Conservation (phyloP, 2,113 vertebrate genomes). For the Haemorhous mexicanus region DNA sequence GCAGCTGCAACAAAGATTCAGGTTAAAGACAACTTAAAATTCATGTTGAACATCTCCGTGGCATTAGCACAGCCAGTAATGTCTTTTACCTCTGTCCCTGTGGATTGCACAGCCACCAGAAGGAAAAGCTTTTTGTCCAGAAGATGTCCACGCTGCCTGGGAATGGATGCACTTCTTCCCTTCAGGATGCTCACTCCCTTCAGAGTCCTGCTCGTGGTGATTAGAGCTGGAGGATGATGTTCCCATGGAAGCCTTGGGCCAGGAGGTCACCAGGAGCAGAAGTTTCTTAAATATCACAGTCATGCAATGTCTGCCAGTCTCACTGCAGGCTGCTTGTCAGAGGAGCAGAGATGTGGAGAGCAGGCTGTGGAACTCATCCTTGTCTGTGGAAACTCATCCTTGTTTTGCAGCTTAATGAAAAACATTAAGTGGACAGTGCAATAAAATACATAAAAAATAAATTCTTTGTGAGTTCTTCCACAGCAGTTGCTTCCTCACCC, state of each 20-base stretch:
- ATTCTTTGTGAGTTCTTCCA: background rate
- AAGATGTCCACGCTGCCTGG: background rate
- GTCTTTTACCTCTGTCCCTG: background rate
- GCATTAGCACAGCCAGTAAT: background rate
- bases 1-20: conserved; percentile 1
- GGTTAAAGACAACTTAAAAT: background rate
- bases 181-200: background rate
- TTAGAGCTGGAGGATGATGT: background rate
- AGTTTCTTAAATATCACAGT: no score
- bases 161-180: background rate
- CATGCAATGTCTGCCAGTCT: fast-evolving
- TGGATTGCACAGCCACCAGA: background rate
- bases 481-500: background rate
- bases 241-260: background rate
- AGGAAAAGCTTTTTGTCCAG: background rate
- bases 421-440: background rate
- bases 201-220: fast-evolving
- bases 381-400: background rate
- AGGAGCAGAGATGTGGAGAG: background rate
- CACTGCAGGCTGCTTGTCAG: background rate
- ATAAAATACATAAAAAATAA: background rate
- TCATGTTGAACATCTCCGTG: background rate
- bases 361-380: background rate
- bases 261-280: background rate
- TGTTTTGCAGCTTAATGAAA: background rate